Evolutionary conservation across 2,888 invertebrate genomes (phyloP).

Genomic region (Electrophaes corylata): DNA sequence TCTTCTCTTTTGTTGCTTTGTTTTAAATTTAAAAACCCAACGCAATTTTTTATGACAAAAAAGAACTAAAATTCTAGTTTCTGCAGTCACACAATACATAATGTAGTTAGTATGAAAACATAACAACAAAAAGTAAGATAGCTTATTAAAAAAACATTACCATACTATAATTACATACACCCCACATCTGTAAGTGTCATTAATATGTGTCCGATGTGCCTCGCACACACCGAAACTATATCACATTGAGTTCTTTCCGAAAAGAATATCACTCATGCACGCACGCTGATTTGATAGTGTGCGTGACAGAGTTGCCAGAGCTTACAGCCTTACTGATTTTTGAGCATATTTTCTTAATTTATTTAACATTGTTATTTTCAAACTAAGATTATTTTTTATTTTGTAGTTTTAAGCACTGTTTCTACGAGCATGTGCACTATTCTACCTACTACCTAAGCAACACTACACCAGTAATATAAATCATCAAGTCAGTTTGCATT

Average conservation of each 20-base stretch:
- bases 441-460: too few relatives aligned
- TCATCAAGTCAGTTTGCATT: too few relatives aligned
- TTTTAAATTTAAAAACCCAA: too few relatives aligned
- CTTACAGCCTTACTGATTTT: conserved; percentile 24
- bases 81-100: conserved; percentile 8
- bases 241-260: conserved; percentile 50
- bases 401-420: too few relatives aligned
- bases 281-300: conserved; percentile 42
- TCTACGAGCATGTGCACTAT: too few relatives aligned
- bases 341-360: not conserved
- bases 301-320: conserved; percentile 60
- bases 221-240: conserved; percentile 53
- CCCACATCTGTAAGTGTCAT: conserved; percentile 74
- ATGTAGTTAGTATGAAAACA: conserved; percentile 37
- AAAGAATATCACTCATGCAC: conserved; percentile 56
- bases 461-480: too few relatives aligned
- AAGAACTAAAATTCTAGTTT: not conserved
- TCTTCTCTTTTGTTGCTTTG: too few relatives aligned
- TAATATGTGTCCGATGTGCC: conserved; percentile 70
- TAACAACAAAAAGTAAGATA: conserved; percentile 54
- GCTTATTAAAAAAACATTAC: conserved; percentile 82
- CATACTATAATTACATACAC: conserved; percentile 77
- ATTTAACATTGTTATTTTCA: not conserved
- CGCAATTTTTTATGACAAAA: not conserved
- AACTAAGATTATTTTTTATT: too few relatives aligned